These are phyloP conservation scores for Drosophila ustulata DNA, from an alignment of 2,888 invertebrate genomes.

Conservation along the genomic window DNA sequence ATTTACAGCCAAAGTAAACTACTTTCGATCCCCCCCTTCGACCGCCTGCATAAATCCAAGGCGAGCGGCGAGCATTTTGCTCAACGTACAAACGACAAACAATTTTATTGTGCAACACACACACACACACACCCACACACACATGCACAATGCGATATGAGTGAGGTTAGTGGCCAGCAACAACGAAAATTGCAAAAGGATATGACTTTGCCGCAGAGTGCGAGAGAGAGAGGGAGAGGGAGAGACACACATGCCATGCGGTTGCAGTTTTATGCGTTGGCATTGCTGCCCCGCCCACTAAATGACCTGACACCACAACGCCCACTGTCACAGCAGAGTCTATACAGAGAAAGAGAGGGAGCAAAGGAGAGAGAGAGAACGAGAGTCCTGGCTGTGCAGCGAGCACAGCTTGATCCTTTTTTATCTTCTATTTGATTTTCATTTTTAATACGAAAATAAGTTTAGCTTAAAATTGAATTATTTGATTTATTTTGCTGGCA, in stretches of 20 bases:
- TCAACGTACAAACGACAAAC: conserved; percentile 75
- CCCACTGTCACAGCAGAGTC: conserved; percentile 67
- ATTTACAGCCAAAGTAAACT: conserved; percentile 77
- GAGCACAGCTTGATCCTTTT: conserved; percentile 80
- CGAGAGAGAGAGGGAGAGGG: background rate
- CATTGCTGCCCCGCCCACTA: conserved; percentile 43
- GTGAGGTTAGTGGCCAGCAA: conserved; percentile 76
- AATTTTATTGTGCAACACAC: conserved; percentile 72
- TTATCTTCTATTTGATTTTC: conserved; percentile 82
- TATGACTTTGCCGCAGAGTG: conserved; percentile 64
- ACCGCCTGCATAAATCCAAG: conserved; percentile 67
- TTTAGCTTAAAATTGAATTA: conserved; percentile 82
- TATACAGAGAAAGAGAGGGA: background rate
- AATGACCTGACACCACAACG: conserved; percentile 33
- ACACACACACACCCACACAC: conserved; percentile 27
- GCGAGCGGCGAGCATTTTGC: conserved; percentile 67
- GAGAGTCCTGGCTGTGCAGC: conserved; percentile 28
- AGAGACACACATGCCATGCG: conserved; percentile 51
- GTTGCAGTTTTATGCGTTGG: conserved; percentile 77
- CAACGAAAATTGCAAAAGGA: conserved; percentile 77
- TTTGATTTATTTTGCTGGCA: conserved; percentile 78
- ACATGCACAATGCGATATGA: conserved; percentile 66
- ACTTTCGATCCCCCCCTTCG: conserved; percentile 40
- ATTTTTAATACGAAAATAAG: conserved; percentile 82
- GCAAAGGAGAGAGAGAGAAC: background rate